Percentiles rank a stretch among this genome's conserved stretches.
phyloP scores from a whole-genome alignment of 1,140 invertebrate species.

The Musca vetustissima region DNA sequence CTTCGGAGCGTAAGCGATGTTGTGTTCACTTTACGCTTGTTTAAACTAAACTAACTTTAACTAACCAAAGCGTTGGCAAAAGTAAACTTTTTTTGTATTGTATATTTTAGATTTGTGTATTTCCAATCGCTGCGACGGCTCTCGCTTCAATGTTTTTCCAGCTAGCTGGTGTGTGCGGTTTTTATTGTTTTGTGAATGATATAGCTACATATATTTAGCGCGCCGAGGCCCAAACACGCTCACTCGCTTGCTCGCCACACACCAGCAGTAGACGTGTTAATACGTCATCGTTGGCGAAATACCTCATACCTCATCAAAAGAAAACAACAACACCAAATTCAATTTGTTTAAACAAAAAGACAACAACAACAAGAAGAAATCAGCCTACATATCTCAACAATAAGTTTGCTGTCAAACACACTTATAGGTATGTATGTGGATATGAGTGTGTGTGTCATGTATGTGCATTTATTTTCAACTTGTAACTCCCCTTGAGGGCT shows the following conservation, averaged over 20 bases:
- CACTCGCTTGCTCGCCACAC: no score
- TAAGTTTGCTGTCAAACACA: no score
- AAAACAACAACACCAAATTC: no score
- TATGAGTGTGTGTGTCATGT: no score
- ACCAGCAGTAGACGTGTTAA: not conserved
- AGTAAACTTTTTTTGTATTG: slow-evolving; percentile 24
- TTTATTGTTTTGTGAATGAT: slow-evolving; percentile 4
- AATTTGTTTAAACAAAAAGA: no score
- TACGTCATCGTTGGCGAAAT: no score
- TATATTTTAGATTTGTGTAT: not conserved
- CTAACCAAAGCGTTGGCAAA: slow-evolving; percentile 15
- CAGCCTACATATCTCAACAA: no score
- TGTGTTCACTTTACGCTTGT: slow-evolving; percentile 13
- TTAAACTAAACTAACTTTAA: slow-evolving; percentile 22
- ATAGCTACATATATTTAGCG: not conserved
- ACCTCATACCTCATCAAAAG: no score
- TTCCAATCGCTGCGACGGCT: not conserved
- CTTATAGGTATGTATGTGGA: no score
- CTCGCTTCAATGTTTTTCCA: not conserved
- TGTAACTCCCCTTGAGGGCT: no score
- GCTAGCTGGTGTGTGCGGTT: not conserved
- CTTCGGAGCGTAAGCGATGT: slow-evolving; percentile 4
- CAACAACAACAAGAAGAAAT: no score
- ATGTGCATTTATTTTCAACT: no score
- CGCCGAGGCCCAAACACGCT: slow-evolving; percentile 9